These are phyloP conservation scores for Neomorphus geoffroyi DNA, from an alignment of 2,797 vertebrate genomes.

Conservation along the genomic window DNA sequence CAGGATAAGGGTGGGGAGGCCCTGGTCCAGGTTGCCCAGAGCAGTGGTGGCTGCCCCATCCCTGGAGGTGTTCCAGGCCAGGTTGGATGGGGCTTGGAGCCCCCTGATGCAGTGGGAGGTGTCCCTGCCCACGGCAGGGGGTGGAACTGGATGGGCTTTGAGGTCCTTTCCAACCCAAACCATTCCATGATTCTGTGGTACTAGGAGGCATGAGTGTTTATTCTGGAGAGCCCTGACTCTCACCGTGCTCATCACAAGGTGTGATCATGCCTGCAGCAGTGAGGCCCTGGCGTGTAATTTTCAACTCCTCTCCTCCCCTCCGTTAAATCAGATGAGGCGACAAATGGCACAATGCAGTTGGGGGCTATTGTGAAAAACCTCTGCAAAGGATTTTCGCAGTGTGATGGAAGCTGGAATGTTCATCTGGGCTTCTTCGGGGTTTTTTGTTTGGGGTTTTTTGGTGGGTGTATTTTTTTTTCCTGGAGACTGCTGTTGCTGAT, in stretches of 20 bases:
- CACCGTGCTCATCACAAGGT: slow-evolving; percentile 41
- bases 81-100: too few relatives aligned
- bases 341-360: slow-evolving; percentile 34
- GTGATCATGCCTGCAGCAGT: background rate
- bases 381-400: slow-evolving; percentile 29
- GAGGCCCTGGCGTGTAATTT: background rate
- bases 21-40: too few relatives aligned
- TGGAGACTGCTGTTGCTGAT: slow-evolving; percentile 42
- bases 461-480: background rate
- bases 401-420: slow-evolving; percentile 36
- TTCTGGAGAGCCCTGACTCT: background rate
- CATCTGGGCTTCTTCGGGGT: background rate
- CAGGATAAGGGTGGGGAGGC: too few relatives aligned
- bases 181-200: background rate
- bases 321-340: slow-evolving; percentile 21
- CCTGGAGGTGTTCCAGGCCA: too few relatives aligned
- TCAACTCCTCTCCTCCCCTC: slow-evolving; percentile 19
- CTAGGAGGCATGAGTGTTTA: background rate
- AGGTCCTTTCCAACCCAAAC: too few relatives aligned
- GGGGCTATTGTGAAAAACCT: slow-evolving; percentile 23
- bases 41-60: too few relatives aligned
- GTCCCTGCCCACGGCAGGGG: too few relatives aligned
- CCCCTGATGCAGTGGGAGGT: too few relatives aligned
- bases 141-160: too few relatives aligned
- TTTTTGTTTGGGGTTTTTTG: background rate